Percentiles rank a stretch among this genome's conserved stretches.
These are phyloP conservation scores for Diorhabda sublineata DNA, from an alignment of 1,140 invertebrate species.

Conservation along the genomic window DNA sequence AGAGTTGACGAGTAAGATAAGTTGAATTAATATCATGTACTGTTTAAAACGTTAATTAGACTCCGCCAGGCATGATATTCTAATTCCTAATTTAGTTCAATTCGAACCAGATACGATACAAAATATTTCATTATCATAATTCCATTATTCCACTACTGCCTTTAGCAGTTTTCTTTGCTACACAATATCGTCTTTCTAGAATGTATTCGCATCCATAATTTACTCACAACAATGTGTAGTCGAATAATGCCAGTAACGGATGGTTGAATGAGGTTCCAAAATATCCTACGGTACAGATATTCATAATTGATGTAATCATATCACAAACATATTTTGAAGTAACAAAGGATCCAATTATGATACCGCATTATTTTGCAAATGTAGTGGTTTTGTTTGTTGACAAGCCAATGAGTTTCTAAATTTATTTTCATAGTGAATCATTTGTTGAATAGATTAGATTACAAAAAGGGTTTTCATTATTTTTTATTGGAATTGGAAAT, in stretches of 20 bases:
- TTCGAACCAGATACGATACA: no score
- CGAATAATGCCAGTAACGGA: neutral
- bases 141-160: no score
- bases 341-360: slow-evolving; percentile 2
- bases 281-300: neutral
- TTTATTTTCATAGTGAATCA: neutral
- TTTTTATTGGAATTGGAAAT: neutral
- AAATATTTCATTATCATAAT: no score
- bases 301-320: slow-evolving; percentile 1
- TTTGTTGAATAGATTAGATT: neutral
- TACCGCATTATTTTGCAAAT: slow-evolving; percentile 1
- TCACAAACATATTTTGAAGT: slow-evolving; percentile 1
- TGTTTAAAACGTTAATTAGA: no score
- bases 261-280: neutral
- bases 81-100: no score
- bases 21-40: no score
- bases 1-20: no score
- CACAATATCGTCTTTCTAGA: no score
- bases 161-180: no score
- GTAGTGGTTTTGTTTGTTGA: slow-evolving; percentile 1
- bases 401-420: neutral
- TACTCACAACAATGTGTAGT: neutral
- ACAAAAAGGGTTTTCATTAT: neutral
- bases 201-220: neutral
- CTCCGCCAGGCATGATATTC: no score